phyloP scores from a whole-genome alignment of 2,888 invertebrate genomes.

The Chironomus riparius region DNA sequence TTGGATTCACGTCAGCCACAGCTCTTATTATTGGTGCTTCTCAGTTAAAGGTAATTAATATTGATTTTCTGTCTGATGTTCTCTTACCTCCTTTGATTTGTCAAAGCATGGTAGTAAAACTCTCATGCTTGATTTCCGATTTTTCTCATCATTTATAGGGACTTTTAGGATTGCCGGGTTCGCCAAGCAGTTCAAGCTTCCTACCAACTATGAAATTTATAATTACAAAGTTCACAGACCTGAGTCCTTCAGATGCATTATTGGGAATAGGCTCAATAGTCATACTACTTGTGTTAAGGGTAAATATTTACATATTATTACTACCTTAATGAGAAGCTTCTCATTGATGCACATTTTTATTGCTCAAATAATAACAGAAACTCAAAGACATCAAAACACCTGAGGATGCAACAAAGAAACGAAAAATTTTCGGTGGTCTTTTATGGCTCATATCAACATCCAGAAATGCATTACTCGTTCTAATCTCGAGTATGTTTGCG shows the following conservation, averaged over 20 bases:
- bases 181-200: conserved; percentile 55
- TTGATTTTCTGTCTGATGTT: conserved; percentile 3
- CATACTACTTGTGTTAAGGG: conserved; percentile 64
- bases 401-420: conserved; percentile 38
- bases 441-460: conserved; percentile 74
- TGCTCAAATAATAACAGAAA: conserved; percentile 47
- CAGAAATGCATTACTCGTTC: conserved; percentile 74
- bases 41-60: conserved; percentile 58
- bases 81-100: no score
- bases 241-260: conserved; percentile 57
- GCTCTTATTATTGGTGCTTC: conserved; percentile 83
- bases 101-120: no score
- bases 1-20: conserved; percentile 84
- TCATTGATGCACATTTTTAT: conserved; percentile 31
- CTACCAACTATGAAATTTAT: conserved; percentile 65
- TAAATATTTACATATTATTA: conserved; percentile 43
- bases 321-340: background rate
- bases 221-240: conserved; percentile 55
- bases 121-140: no score
- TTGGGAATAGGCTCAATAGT: conserved; percentile 66
- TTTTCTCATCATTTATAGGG: conserved; percentile 36
- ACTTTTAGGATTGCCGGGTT: conserved; percentile 61
- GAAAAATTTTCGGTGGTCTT: conserved; percentile 46
- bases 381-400: conserved; percentile 56
- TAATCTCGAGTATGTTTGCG: conserved; percentile 52